A percentile compares a stretch with the other conserved stretches of the same genome.
phyloP scores from a whole-genome alignment of 2,888 invertebrate species.

The Lasius platythorax region DNA sequence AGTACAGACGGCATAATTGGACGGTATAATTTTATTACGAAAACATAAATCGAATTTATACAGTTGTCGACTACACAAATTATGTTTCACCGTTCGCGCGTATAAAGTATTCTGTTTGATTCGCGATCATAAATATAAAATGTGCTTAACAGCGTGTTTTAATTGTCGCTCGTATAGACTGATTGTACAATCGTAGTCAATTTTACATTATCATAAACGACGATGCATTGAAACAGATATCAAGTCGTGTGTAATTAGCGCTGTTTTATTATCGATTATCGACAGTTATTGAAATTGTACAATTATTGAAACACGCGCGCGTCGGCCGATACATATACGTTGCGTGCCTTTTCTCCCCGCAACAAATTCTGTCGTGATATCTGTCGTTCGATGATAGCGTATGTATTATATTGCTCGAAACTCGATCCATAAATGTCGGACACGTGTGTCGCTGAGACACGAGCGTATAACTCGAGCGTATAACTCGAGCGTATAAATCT shows the following conservation, averaged over 20 bases:
- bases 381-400: conserved; percentile 14
- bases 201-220: conserved; percentile 29
- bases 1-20: neutral
- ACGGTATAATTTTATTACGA: neutral
- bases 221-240: neutral
- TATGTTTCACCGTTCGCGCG: neutral
- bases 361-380: conserved; percentile 34
- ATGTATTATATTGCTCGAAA: conserved; percentile 6
- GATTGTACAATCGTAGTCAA: conserved; percentile 14
- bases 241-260: conserved; percentile 8
- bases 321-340: neutral
- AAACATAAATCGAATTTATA: neutral
- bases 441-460: conserved; percentile 12
- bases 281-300: conserved; percentile 22
- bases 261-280: conserved; percentile 31
- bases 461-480: neutral
- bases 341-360: neutral
- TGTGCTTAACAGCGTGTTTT: neutral
- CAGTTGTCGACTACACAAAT: neutral
- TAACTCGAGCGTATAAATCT: conserved; percentile 16
- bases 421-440: conserved; percentile 34
- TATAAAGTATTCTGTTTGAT: conserved; percentile 5
- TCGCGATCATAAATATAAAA: neutral
- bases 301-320: neutral
- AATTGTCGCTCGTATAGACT: neutral